phyloP scores from a whole-genome alignment of 2,113 vertebrate species.

The Himantopus leucocephalus region DNA sequence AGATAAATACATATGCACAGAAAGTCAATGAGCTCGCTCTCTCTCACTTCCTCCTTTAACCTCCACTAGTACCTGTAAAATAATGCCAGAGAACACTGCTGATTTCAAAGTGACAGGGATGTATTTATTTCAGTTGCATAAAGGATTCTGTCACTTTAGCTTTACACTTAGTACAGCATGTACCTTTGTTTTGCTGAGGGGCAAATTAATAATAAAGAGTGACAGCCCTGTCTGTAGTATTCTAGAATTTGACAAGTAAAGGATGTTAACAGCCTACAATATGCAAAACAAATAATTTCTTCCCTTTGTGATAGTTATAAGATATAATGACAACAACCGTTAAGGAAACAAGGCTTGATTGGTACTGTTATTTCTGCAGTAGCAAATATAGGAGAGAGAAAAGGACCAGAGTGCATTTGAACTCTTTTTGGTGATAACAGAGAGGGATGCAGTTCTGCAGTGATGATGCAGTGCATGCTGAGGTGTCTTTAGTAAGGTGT shows the following conservation, averaged over 20 bases:
- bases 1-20: not conserved
- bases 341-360: not conserved
- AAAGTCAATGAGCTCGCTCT: constrained; percentile 45
- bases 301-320: not conserved
- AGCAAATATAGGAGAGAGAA: not conserved
- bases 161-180: not conserved
- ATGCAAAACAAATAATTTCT: constrained; percentile 33
- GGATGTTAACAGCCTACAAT: not conserved
- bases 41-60: constrained; percentile 10
- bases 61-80: not conserved
- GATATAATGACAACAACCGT: not conserved
- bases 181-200: constrained; percentile 53
- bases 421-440: not conserved
- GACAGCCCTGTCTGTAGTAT: not conserved
- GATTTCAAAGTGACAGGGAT: constrained; percentile 53
- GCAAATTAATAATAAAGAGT: constrained; percentile 36
- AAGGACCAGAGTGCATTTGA: not conserved
- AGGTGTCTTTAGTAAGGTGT: not conserved
- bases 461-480: too few relatives aligned
- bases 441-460: not conserved
- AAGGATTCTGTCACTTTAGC: constrained; percentile 41
- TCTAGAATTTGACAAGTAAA: constrained; percentile 33
- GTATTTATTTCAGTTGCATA: constrained; percentile 56
- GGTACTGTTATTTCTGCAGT: not conserved
- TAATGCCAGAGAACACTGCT: not conserved